Percentiles rank a stretch among this genome's conserved stretches.
These are phyloP conservation scores for Drosophila infuscata DNA, from an alignment of 2,888 invertebrate species.

Conservation along the genomic window DNA sequence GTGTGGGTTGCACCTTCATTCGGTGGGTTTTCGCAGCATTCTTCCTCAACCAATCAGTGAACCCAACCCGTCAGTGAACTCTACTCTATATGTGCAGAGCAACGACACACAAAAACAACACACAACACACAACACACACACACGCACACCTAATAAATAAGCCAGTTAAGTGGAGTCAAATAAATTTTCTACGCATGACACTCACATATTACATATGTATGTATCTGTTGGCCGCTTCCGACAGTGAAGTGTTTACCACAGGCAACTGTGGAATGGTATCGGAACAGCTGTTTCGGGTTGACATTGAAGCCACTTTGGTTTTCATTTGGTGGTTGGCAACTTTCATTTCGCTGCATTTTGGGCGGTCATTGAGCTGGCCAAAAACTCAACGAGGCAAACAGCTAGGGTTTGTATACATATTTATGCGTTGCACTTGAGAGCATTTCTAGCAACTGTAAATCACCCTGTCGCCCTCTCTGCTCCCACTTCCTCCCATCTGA, in stretches of 20 bases:
- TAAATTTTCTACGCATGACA: constrained; percentile 41
- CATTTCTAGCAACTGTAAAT: constrained; percentile 43
- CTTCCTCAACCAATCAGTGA: too few species aligned
- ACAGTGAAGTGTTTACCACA: constrained; percentile 31
- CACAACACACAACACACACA: neutral
- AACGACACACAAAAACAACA: constrained; percentile 1
- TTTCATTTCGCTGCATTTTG: constrained; percentile 63
- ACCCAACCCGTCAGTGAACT: constrained; percentile 5
- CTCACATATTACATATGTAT: constrained; percentile 23
- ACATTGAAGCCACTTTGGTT: constrained; percentile 37
- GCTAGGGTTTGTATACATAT: constrained; percentile 59
- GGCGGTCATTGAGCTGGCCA: constrained; percentile 69
- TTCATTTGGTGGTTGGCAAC: constrained; percentile 44
- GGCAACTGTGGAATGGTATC: constrained; percentile 8
- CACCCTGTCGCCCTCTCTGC: neutral
- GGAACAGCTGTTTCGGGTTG: constrained; percentile 36
- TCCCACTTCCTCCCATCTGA: neutral
- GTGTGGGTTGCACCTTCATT: constrained; percentile 1
- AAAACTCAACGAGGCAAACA: constrained; percentile 31
- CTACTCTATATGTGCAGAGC: constrained; percentile 1
- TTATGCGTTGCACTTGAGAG: constrained; percentile 77
- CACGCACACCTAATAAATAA: neutral
- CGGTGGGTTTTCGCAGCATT: constrained; percentile 1
- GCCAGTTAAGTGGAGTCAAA: constrained; percentile 31
- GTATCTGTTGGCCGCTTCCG: constrained; percentile 47